Conservation (phyloP, 2,888 invertebrate genomes). For the Melitaea athalia region DNA sequence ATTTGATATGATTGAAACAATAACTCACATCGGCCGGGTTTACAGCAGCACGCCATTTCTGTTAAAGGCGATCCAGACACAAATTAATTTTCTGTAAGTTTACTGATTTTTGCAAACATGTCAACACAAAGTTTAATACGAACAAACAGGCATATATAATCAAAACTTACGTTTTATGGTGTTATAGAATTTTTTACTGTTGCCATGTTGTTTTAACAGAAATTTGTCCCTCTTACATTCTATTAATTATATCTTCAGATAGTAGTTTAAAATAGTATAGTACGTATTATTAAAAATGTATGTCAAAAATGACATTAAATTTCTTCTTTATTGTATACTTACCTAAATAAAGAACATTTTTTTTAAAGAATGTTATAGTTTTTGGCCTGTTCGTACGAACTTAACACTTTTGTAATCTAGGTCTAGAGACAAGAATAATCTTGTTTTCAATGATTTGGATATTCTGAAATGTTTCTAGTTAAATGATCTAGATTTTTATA, state of each 20-base stretch:
- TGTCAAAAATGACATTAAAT: not conserved
- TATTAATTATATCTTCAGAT: not conserved
- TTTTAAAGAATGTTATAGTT: no score
- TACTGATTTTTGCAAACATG: no score
- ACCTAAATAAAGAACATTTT: no score
- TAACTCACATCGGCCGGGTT: slow-evolving; percentile 54
- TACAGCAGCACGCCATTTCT: slow-evolving; percentile 67
- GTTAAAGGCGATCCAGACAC: slow-evolving; percentile 43
- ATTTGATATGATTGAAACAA: not conserved
- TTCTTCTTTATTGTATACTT: no score
- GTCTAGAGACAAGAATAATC: no score
- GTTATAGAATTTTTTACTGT: slow-evolving; percentile 40
- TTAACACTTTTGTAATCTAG: no score
- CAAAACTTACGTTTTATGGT: slow-evolving; percentile 21
- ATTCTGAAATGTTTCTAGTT: no score
- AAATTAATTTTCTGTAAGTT: not conserved
- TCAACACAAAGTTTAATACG: no score
- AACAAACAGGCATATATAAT: no score
- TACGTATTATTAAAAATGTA: not conserved
- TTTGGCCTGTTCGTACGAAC: no score
- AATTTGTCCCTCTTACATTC: not conserved
- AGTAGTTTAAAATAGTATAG: not conserved
- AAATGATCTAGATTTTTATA: no score
- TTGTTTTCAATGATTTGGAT: no score
- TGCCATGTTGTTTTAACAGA: slow-evolving; percentile 29